Conservation (phyloP, 2,888 invertebrate species). For the Molorchus minor region DNA sequence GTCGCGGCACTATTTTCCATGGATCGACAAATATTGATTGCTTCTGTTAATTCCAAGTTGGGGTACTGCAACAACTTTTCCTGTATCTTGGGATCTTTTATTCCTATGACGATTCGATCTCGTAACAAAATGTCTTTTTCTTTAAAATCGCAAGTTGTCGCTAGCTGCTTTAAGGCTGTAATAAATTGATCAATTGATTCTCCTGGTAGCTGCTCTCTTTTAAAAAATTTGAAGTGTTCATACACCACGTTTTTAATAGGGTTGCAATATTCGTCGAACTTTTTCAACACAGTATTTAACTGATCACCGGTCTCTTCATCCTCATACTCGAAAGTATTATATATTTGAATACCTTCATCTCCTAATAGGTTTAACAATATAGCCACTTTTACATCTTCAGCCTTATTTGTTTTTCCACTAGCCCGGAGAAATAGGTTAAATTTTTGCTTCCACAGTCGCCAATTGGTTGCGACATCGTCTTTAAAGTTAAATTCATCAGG, state of each 20-base stretch:
- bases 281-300: constrained; percentile 22
- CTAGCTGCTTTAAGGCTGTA: constrained; percentile 31
- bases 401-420: constrained; percentile 36
- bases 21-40: constrained; percentile 29
- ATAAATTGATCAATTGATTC: constrained; percentile 38
- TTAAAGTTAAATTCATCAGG: constrained; percentile 1
- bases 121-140: too few species aligned
- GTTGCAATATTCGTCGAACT: constrained; percentile 36
- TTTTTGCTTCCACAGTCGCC: constrained; percentile 25
- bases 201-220: constrained; percentile 28
- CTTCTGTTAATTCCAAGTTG: constrained; percentile 22
- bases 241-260: constrained; percentile 37
- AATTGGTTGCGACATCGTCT: constrained; percentile 3
- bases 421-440: constrained; percentile 30
- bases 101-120: too few species aligned
- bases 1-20: constrained; percentile 27
- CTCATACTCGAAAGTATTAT: constrained; percentile 38
- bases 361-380: constrained; percentile 38
- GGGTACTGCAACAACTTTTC: constrained; percentile 29
- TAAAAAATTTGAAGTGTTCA: constrained; percentile 41
- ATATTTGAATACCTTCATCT: constrained; percentile 35
- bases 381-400: constrained; percentile 38
- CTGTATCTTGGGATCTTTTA: constrained; percentile 24
- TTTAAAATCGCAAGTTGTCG: too few species aligned
- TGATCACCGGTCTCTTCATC: constrained; percentile 23